Base-by-base conservation (phyloP, 2,797 vertebrate genomes). In the Chloroceryle inda region DNA sequence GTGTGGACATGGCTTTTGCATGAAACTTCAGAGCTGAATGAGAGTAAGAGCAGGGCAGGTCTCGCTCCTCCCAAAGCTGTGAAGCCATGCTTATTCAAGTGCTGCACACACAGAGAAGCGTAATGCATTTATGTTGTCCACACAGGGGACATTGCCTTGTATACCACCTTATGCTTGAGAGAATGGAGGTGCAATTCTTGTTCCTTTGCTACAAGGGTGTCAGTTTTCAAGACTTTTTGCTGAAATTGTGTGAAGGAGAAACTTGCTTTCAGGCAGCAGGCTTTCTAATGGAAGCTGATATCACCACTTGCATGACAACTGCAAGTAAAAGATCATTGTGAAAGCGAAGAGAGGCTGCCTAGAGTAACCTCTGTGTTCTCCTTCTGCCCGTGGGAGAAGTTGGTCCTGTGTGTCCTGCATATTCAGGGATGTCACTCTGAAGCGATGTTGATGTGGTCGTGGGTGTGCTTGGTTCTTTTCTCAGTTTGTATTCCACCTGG, bases 111-210 rank as follows among this genome's bases (percentile, higher is more conserved):
- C 44, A 29, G n/a, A 52, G 22, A n/a, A 31, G n/a, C 7, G 37
- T 47, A 22, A 66, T 12, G 18, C 4, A 3, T 21, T 26, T 1
- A 1, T 0, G 1, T n/a, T 66, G 21, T n/a, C n/a, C n/a, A 11
- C 11, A 3, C 5, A 8, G 27, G 5, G 33, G 16, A 19, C 4
- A 1, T 29, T 55, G 29, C 37, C 22, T 71, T 55, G 35, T 56
- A 82, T 88, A 35, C 8, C 13, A 69, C 20, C 9, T 62, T 45
- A 15, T 3, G 8, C n/a, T 68, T 79, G 64, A 75, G 33, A 74
- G 58, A 85, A 73, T 0, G 2, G 37, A n/a, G 16, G 37, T 69
- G 23, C 13, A 33, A 2, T 79, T 69, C 67, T 76, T 75, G 13
- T 47, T 84, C 22, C 24, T 81, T 45, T 63, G 27, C 50, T 64